Evolutionary conservation across 92 coral and sea anemone species (phyloP).

Genomic region (Porites evermanni): DNA sequence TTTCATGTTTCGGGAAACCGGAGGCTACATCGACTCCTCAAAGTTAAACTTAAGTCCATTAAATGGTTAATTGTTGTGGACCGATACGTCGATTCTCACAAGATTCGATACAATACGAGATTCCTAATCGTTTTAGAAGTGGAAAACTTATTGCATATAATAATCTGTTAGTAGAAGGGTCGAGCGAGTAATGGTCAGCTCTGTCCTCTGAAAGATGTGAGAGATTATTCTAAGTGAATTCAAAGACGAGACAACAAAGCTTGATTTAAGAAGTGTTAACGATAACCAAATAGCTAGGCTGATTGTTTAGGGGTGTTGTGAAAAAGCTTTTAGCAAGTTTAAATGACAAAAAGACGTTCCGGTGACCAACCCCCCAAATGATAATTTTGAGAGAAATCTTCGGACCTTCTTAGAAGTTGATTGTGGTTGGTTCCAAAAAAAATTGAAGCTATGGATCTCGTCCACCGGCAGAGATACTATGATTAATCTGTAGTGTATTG

Average conservation of each 20-base stretch:
- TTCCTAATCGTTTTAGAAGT: background rate
- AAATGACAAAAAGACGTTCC: conserved; percentile 41
- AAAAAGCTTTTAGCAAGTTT: conserved; percentile 35
- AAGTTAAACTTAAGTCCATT: background rate
- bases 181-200: background rate
- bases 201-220: background rate
- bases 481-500: no score
- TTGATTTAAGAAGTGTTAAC: conserved; percentile 37
- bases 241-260: conserved; percentile 1
- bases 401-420: background rate
- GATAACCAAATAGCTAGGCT: conserved; percentile 25
- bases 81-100: no score
- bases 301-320: background rate
- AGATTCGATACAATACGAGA: background rate
- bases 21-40: background rate
- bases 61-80: background rate
- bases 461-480: no score
- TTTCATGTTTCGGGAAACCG: conserved; percentile 18
- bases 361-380: conserved; percentile 11
- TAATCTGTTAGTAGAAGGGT: background rate
- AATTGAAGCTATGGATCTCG: no score
- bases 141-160: background rate
- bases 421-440: background rate
- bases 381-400: background rate
- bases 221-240: background rate